These are phyloP conservation scores for Semibalanus balanoides DNA, from an alignment of 1,140 invertebrate genomes.

Conservation along the genomic window DNA sequence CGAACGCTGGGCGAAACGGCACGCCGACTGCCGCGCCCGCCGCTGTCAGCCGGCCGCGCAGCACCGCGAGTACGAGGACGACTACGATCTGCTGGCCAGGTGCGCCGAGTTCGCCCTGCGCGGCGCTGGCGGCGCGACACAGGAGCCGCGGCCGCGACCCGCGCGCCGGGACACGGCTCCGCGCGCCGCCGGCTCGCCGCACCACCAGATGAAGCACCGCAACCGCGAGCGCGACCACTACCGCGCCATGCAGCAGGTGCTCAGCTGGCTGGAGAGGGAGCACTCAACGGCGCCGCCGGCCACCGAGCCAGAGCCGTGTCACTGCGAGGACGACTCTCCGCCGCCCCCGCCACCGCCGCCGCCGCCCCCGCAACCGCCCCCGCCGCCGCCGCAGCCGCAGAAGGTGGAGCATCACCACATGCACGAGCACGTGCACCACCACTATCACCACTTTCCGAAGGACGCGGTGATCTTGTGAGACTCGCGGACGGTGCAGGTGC, in stretches of 20 bases:
- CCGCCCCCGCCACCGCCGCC: constrained; percentile 18
- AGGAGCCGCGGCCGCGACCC: constrained; percentile 18
- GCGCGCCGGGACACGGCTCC: constrained; percentile 15
- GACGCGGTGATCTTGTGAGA: not conserved
- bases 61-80: constrained; percentile 23
- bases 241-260: constrained; percentile 48
- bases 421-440: constrained; percentile 67
- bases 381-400: constrained; percentile 17
- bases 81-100: constrained; percentile 23
- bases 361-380: constrained; percentile 18
- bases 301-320: constrained; percentile 21
- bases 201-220: constrained; percentile 46
- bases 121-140: constrained; percentile 12
- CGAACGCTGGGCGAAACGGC: constrained; percentile 6
- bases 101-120: constrained; percentile 20
- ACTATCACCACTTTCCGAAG: constrained; percentile 56
- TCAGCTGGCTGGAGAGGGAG: constrained; percentile 30
- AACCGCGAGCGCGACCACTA: constrained; percentile 50
- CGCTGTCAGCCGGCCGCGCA: constrained; percentile 18
- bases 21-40: constrained; percentile 14
- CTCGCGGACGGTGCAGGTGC: not conserved
- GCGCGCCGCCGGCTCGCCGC: constrained; percentile 26
- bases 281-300: constrained; percentile 13
- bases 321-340: constrained; percentile 3
- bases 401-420: constrained; percentile 47